Percentiles rank a stretch among this genome's conserved stretches.
Conservation (phyloP, 2,888 invertebrate species). For the Ophion slaviceki region DNA sequence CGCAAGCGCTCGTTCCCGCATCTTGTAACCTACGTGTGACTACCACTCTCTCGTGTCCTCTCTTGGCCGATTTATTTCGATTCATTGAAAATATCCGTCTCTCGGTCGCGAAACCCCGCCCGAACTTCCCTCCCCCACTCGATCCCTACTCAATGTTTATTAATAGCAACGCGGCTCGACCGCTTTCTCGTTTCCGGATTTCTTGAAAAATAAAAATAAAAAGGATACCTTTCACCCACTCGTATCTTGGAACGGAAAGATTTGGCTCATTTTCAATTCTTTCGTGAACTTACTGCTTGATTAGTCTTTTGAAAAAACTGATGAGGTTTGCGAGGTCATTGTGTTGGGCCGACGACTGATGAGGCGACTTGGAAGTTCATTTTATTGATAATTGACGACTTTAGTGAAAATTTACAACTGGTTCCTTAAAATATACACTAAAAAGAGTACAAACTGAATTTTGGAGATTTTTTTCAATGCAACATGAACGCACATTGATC, state of each 20-base stretch:
- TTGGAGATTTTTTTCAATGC: no score
- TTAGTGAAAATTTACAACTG: background rate
- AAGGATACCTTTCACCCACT: slow-evolving; percentile 2
- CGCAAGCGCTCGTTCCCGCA: slow-evolving; percentile 71
- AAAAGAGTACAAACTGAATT: no score
- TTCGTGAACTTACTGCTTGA: background rate
- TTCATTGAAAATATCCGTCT: slow-evolving; percentile 74
- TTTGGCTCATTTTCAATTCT: background rate
- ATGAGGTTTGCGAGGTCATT: background rate
- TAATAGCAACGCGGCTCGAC: slow-evolving; percentile 71
- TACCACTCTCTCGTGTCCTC: slow-evolving; percentile 49
- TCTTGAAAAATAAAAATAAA: slow-evolving; percentile 45
- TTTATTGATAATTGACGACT: background rate
- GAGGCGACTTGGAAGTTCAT: background rate
- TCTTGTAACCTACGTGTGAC: slow-evolving; percentile 26
- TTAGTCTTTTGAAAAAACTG: background rate
- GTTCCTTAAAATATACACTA: no score
- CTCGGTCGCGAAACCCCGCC: slow-evolving; percentile 33
- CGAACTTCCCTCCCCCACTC: background rate
- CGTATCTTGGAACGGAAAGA: background rate
- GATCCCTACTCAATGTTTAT: slow-evolving; percentile 65
- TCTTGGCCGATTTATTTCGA: slow-evolving; percentile 76
- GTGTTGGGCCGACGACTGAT: background rate
- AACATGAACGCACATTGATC: no score
- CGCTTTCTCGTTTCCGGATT: slow-evolving; percentile 70